These are phyloP conservation scores for Enteromius argenteus DNA, from an alignment of 2,797 vertebrate genomes.

Conservation along the genomic window DNA sequence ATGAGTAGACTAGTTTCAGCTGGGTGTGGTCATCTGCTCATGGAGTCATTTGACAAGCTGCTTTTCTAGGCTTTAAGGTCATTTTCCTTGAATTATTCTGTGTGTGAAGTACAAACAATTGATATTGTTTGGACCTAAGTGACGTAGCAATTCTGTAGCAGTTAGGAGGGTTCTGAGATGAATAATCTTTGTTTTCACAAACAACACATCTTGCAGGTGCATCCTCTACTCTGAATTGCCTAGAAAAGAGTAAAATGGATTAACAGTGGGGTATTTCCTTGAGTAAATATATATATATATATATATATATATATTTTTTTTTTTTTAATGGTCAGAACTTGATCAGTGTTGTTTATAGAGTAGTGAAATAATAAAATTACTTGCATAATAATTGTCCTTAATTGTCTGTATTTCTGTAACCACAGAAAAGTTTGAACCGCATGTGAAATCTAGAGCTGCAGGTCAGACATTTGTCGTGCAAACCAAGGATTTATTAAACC, in stretches of 20 bases:
- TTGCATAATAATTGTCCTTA: neutral
- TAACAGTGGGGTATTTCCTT: slow-evolving; percentile 52
- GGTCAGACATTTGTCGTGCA: neutral
- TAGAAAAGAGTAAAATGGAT: slow-evolving; percentile 68
- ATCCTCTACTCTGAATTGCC: slow-evolving; percentile 67
- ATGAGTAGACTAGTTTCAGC: slow-evolving; percentile 57
- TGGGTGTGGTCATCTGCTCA: slow-evolving; percentile 45
- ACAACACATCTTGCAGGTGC: slow-evolving; percentile 71
- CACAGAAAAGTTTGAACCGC: neutral
- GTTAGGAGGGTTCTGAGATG: slow-evolving; percentile 37
- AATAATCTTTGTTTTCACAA: slow-evolving; percentile 24
- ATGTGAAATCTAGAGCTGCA: neutral
- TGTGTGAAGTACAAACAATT: slow-evolving; percentile 7
- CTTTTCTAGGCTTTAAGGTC: neutral
- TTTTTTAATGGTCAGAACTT: neutral
- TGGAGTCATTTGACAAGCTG: slow-evolving; percentile 2
- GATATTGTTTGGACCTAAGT: slow-evolving; percentile 14
- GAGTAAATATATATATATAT: slow-evolving; percentile 26
- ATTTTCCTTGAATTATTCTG: slow-evolving; percentile 9
- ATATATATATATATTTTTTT: neutral
- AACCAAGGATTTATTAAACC: slow-evolving; percentile 6
- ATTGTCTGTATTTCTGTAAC: neutral
- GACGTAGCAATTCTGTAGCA: neutral
- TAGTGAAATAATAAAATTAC: neutral
- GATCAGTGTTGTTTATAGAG: slow-evolving; percentile 30